phyloP scores from a whole-genome alignment of 2,888 invertebrate species.

The Lutraria lutraria region DNA sequence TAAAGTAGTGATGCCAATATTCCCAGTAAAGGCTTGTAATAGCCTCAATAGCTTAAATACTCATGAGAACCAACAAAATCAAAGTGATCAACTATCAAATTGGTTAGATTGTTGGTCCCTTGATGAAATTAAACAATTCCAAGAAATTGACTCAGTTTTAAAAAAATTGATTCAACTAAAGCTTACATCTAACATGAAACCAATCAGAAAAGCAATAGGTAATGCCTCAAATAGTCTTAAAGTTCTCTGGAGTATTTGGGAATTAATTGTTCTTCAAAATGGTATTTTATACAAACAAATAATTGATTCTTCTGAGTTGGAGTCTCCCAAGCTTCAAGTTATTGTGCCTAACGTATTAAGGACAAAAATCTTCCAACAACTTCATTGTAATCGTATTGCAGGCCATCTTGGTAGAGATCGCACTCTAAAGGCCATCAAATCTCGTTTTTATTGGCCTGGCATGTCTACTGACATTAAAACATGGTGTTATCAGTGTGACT shows the following conservation, averaged over 20 bases:
- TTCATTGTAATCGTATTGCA: conserved; percentile 51
- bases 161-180: conserved; percentile 32
- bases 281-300: conserved; percentile 42
- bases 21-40: too few species aligned
- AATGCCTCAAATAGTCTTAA: conserved; percentile 1
- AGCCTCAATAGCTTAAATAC: too few species aligned
- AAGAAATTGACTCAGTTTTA: conserved; percentile 35
- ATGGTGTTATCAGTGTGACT: conserved; percentile 60
- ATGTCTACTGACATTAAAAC: conserved; percentile 41
- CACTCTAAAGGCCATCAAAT: conserved; percentile 50
- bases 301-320: neutral
- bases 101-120: conserved; percentile 35
- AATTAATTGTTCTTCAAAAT: conserved; percentile 21
- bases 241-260: conserved; percentile 31
- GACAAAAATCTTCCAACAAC: conserved; percentile 45
- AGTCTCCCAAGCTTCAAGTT: neutral
- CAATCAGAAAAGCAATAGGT: conserved; percentile 15
- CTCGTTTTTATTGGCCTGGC: neutral
- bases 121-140: conserved; percentile 27
- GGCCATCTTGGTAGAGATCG: conserved; percentile 65
- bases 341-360: conserved; percentile 48
- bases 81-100: conserved; percentile 7
- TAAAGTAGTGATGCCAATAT: too few species aligned
- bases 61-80: too few species aligned
- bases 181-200: neutral